Evolutionary conservation across 1,140 invertebrate species (phyloP), one percentile per base, ranked within the genome.

Genomic region (Cotesia glomerata): DNA sequence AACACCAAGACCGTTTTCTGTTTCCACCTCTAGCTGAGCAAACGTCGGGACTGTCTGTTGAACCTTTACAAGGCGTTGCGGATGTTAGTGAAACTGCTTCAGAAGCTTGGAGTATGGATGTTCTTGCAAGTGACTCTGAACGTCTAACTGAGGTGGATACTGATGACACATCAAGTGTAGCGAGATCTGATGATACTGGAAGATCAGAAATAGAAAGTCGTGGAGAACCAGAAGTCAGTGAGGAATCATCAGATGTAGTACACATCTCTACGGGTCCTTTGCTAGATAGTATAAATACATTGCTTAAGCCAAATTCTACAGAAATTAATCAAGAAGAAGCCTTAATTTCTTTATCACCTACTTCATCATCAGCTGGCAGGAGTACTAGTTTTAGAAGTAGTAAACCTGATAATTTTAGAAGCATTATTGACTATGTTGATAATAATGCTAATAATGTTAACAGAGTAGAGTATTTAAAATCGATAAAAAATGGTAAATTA

Each of bases 71-170:
- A 82, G 80, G 80, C 1, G 78, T 86, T 51, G 75, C 90, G 45
- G 95, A 97, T 83, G 91, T 93, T 9, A 95, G 93, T 13, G 96
- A 98, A 87, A 97, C 96, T 32, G 94, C 95, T 0, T 97, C 95
- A 76, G 97, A 98, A 88, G 97, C 96, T 0, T 99, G 97, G 97
- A 98, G 96, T 79, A 98, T 96, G 14, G 97, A 99, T 88, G 97
- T 98, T 35, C 87, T 98, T 58, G 95, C 96, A 0, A 98, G 95
- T 18, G 97, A 99, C 84, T 97, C 95, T 4, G 97, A 98, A 84
- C 89, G 96, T 61, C 88, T 98, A 73, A 95, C 94, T 1, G 97
- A 98, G 87, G 91, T 95, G 16, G 94, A 95, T 79, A 94, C 92
- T 8, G 93, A 95, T 79, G 93, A 95, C 76, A 91, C 92, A 58